phyloP scores from a whole-genome alignment of 2,113 vertebrate species.

The Callaeas wilsoni region DNA sequence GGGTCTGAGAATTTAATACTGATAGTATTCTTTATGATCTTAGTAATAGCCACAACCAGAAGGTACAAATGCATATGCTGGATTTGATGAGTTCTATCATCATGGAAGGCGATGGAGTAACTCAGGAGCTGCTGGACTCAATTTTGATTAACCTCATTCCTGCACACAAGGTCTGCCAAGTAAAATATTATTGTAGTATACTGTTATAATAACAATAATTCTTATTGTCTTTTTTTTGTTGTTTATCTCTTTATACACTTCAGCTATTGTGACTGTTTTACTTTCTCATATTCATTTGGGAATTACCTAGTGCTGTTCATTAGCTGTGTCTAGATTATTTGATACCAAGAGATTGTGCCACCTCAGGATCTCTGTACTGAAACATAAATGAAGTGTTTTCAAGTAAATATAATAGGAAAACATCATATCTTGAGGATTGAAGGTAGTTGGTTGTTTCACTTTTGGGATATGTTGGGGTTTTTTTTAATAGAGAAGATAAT shows the following conservation, averaged over 20 bases:
- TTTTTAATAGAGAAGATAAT: not conserved
- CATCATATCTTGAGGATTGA: not conserved
- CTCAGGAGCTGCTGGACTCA: constrained; percentile 95
- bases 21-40: not conserved
- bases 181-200: not conserved
- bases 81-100: constrained; percentile 99
- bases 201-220: not conserved
- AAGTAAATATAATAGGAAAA: not conserved
- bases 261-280: rapidly evolving
- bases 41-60: constrained; percentile 99
- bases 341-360: not conserved
- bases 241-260: not conserved
- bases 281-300: not conserved
- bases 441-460: not conserved
- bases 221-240: not conserved
- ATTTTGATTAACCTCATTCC: constrained; percentile 99
- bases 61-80: constrained; percentile 99
- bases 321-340: not conserved
- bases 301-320: not conserved
- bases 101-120: constrained; percentile 98
- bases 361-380: not conserved
- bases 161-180: constrained; percentile 88
- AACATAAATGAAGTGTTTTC: not conserved
- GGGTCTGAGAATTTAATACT: not conserved
- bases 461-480: not conserved